Conservation (phyloP, 2,797 vertebrate species). For the Pseudomugil tenellus region DNA sequence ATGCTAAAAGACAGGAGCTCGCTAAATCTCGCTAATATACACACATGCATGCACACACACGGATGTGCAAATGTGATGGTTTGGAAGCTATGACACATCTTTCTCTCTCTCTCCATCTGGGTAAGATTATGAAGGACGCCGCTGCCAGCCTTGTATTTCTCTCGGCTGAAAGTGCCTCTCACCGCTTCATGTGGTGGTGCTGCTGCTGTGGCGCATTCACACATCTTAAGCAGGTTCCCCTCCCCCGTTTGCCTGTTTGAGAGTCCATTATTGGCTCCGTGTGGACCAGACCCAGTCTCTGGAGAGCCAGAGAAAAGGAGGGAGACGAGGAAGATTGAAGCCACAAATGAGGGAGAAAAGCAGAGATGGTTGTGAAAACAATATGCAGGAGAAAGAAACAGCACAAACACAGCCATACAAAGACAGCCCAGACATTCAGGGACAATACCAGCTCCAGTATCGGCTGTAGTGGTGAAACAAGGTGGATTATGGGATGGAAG, state of each 20-base stretch:
- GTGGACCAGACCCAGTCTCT: constrained; percentile 44
- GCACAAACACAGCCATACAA: background rate
- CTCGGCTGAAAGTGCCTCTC: constrained; percentile 49
- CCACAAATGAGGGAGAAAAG: background rate
- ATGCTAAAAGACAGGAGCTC: background rate
- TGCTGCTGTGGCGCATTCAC: constrained; percentile 46
- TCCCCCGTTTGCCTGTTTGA: constrained; percentile 34
- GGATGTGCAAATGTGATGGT: constrained; percentile 15
- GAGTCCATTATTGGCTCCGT: constrained; percentile 67
- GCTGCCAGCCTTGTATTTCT: constrained; percentile 34
- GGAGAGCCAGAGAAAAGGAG: constrained; percentile 19
- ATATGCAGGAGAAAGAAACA: background rate
- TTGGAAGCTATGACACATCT: constrained; percentile 44
- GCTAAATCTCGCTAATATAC: background rate
- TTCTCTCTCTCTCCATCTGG: constrained; percentile 34
- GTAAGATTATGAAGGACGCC: constrained; percentile 36
- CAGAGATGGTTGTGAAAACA: constrained; percentile 16
- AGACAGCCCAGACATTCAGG: background rate
- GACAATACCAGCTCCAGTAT: background rate
- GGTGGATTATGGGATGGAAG: background rate
- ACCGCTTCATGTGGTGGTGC: constrained; percentile 24
- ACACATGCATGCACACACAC: constrained; percentile 12
- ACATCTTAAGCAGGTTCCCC: constrained; percentile 45
- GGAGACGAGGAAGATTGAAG: constrained; percentile 1
- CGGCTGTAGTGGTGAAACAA: background rate